phyloP scores from a whole-genome alignment of 2,888 invertebrate genomes.

The Heteromurus nitidus region DNA sequence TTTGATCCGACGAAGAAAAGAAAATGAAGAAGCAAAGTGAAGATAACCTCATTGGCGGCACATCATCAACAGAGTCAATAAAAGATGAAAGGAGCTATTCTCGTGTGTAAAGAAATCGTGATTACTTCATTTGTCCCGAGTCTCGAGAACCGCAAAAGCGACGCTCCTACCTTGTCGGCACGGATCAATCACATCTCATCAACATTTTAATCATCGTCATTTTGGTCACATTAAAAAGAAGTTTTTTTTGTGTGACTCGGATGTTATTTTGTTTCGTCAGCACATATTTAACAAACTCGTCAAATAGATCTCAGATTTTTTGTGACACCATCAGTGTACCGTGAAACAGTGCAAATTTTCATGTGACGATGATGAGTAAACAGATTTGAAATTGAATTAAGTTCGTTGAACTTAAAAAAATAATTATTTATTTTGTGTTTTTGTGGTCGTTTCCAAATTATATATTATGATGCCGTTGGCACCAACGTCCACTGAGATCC shows the following conservation, averaged over 20 bases:
- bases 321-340: too few species aligned
- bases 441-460: not conserved
- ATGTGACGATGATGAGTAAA: not conserved
- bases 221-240: conserved; percentile 45
- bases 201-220: conserved; percentile 33
- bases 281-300: not conserved
- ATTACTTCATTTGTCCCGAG: conserved; percentile 42
- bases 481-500: conserved; percentile 93
- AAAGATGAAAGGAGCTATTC: conserved; percentile 21
- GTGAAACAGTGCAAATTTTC: not conserved
- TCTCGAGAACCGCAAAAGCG: not conserved
- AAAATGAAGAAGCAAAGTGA: not conserved
- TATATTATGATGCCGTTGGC: conserved; percentile 91
- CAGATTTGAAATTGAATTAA: not conserved
- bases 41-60: not conserved
- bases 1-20: not conserved
- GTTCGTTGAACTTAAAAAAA: conserved; percentile 1
- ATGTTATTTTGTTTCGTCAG: not conserved
- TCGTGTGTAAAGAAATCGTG: conserved; percentile 29
- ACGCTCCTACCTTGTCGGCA: not conserved
- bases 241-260: not conserved
- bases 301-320: not conserved
- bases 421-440: not conserved
- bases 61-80: not conserved
- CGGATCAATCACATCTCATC: not conserved